phyloP scores from a whole-genome alignment of 2,797 vertebrate species.

The Siniperca obscura region DNA sequence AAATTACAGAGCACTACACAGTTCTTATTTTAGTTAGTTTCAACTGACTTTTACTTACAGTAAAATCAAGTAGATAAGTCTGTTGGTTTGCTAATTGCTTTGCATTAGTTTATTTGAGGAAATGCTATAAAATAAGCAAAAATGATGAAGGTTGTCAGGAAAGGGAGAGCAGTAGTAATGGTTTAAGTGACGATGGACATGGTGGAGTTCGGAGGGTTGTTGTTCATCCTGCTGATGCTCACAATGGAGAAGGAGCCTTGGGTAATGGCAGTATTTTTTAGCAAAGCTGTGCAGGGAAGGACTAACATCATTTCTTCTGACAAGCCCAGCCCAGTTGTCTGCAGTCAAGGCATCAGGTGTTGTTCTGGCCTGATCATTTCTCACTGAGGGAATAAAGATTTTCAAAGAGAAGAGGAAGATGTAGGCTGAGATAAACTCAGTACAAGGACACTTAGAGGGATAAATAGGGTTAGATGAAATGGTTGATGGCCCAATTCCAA shows the following conservation, averaged over 20 bases:
- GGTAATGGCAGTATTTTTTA: not conserved
- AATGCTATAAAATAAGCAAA: not conserved
- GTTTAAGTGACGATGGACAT: not conserved
- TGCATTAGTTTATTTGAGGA: not conserved
- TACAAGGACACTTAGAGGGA: constrained; percentile 17
- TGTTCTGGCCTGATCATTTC: constrained; percentile 20
- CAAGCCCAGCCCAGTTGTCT: not conserved
- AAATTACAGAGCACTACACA: too few relatives aligned
- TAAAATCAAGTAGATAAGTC: too few relatives aligned
- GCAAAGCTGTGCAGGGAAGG: not conserved
- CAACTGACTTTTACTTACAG: too few relatives aligned
- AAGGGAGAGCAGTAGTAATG: not conserved
- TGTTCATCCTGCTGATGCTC: not conserved
- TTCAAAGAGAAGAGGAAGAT: constrained; percentile 14
- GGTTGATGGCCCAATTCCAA: constrained; percentile 34
- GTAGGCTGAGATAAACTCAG: constrained; percentile 30
- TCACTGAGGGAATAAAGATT: constrained; percentile 31
- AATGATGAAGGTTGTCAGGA: not conserved
- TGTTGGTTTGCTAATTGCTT: not conserved
- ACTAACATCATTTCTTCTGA: not conserved
- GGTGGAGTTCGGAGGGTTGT: not conserved
- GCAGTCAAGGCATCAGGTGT: constrained; percentile 22
- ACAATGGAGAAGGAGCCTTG: not conserved
- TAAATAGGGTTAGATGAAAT: constrained; percentile 16
- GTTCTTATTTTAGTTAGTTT: too few relatives aligned